These are phyloP conservation scores for Drosophila parvula DNA, from an alignment of 1,140 invertebrate species.

Conservation along the genomic window DNA sequence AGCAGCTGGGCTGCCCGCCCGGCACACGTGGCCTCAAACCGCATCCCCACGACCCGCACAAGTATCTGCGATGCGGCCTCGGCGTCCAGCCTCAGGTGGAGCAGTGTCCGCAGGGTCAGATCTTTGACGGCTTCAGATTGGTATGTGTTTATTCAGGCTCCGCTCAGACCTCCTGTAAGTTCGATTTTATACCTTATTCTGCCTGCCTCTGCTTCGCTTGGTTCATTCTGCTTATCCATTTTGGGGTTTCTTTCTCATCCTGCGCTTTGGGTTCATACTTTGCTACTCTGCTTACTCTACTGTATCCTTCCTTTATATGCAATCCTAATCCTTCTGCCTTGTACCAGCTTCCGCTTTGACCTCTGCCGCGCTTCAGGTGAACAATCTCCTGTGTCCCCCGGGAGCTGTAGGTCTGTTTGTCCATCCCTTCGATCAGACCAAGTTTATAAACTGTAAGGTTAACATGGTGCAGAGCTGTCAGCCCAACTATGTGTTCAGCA, in stretches of 20 bases:
- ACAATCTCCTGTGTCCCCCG: conserved; percentile 53
- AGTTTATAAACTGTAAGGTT: conserved; percentile 88
- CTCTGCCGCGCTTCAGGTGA: conserved; percentile 56
- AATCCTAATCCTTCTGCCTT: conserved; percentile 6
- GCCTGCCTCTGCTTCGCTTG: conserved; percentile 35
- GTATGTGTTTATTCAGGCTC: conserved; percentile 87
- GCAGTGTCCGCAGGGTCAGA: conserved; percentile 87
- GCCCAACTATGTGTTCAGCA: conserved; percentile 87
- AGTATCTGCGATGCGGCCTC: conserved; percentile 87
- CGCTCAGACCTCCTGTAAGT: conserved; percentile 69
- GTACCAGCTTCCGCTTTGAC: conserved; percentile 25
- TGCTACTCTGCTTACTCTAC: conserved; percentile 5
- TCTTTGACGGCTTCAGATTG: conserved; percentile 86
- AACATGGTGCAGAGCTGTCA: conserved; percentile 86
- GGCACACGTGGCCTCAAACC: conserved; percentile 84
- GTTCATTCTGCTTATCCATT: conserved; percentile 58
- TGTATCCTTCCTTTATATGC: background rate
- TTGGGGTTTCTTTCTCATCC: conserved; percentile 22
- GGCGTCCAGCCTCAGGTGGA: conserved; percentile 86
- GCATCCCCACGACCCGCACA: conserved; percentile 86
- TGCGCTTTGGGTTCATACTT: conserved; percentile 27
- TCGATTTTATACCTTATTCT: background rate
- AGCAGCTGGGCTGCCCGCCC: conserved; percentile 44
- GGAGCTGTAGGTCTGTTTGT: conserved; percentile 85
- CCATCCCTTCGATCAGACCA: conserved; percentile 87